phyloP scores from a whole-genome alignment of 1,140 invertebrate species.

The Drosophila kepulauana region DNA sequence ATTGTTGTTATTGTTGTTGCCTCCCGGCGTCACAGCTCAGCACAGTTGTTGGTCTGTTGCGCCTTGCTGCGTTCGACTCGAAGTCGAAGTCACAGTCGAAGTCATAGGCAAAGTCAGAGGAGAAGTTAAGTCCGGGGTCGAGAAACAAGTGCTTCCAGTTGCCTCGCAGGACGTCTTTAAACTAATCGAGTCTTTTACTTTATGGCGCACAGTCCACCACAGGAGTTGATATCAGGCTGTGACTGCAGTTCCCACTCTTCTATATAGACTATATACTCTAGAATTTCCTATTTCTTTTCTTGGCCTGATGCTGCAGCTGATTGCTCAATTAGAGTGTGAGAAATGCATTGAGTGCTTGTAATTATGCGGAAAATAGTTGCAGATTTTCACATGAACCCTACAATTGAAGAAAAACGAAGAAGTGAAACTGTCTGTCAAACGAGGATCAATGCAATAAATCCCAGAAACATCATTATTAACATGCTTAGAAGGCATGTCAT shows the following conservation, averaged over 20 bases:
- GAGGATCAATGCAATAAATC: neutral
- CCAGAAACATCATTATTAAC: neutral
- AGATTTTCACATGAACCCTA: constrained; percentile 24
- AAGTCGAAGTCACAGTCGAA: neutral
- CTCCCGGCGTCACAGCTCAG: constrained; percentile 74
- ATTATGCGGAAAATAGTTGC: constrained; percentile 60
- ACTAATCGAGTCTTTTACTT: constrained; percentile 40
- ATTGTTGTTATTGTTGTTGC: constrained; percentile 35
- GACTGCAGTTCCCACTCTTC: neutral
- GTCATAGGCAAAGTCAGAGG: neutral
- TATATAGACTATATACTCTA: neutral
- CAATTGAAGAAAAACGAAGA: neutral
- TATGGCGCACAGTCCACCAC: constrained; percentile 44
- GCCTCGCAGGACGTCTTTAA: constrained; percentile 42
- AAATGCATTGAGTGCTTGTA: constrained; percentile 43
- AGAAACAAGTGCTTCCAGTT: constrained; percentile 55
- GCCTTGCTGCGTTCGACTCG: constrained; percentile 58
- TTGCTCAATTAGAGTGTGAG: constrained; percentile 70
- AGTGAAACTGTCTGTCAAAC: neutral
- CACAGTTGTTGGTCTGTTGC: constrained; percentile 70
- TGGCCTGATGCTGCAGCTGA: constrained; percentile 49
- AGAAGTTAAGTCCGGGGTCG: constrained; percentile 18
- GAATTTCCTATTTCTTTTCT: constrained; percentile 2
- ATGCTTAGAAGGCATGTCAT: neutral
- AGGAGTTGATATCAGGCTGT: constrained; percentile 32